Evolutionary conservation across 2,888 invertebrate species (phyloP).

Genomic region (Emesis furor): DNA sequence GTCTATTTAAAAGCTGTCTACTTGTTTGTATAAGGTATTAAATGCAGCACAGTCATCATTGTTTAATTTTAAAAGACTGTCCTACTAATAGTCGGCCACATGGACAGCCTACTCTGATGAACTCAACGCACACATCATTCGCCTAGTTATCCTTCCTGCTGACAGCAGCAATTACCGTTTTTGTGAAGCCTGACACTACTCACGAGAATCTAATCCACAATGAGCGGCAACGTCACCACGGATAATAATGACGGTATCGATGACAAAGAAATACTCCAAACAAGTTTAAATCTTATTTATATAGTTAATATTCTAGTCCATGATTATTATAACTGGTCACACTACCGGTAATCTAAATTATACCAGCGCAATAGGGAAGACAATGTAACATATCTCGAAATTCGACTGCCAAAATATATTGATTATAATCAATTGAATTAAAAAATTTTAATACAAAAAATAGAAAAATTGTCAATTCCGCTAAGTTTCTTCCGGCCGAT

Average conservation of each 20-base stretch:
- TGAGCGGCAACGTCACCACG: slow-evolving; percentile 3
- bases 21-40: too few species aligned
- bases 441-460: too few species aligned
- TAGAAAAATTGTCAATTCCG: too few species aligned
- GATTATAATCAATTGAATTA: too few species aligned
- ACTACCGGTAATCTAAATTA: too few species aligned
- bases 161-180: slow-evolving; percentile 59
- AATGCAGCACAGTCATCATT: too few species aligned
- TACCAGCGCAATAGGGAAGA: too few species aligned
- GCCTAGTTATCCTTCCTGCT: slow-evolving; percentile 44
- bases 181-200: slow-evolving; percentile 21
- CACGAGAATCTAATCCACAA: slow-evolving; percentile 47
- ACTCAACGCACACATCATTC: neutral
- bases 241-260: neutral
- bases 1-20: too few species aligned
- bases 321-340: neutral
- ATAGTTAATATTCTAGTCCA: neutral
- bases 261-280: neutral
- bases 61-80: neutral
- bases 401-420: too few species aligned
- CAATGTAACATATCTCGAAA: too few species aligned
- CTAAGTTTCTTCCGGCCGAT: too few species aligned
- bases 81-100: neutral
- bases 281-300: neutral
- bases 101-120: slow-evolving; percentile 12